These are phyloP conservation scores for Brienomyrus longianalis DNA, from an alignment of 2,113 vertebrate species.

Conservation along the genomic window DNA sequence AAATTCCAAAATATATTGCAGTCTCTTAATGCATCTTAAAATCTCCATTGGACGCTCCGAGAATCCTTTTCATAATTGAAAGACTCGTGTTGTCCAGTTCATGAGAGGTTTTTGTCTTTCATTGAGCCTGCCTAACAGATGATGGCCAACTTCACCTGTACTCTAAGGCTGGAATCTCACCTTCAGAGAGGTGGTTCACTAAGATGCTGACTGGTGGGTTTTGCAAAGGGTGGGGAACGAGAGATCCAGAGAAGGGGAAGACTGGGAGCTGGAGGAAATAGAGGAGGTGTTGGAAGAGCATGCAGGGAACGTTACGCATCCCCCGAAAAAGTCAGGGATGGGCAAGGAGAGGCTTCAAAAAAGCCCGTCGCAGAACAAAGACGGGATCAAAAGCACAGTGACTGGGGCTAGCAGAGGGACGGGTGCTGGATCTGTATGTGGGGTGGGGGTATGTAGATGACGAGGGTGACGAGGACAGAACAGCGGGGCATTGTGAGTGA, in stretches of 20 bases:
- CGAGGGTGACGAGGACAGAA: constrained; percentile 42
- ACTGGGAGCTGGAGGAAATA: not conserved
- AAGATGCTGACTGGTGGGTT: not conserved
- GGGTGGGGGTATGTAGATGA: constrained; percentile 27
- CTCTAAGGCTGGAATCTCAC: not conserved
- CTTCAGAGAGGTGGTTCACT: not conserved
- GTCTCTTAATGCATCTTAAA: not conserved
- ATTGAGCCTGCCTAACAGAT: not conserved
- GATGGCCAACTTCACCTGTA: not conserved
- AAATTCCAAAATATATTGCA: not conserved
- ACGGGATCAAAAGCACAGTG: not conserved
- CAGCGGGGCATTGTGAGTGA: constrained; percentile 61
- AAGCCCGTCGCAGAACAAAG: not conserved
- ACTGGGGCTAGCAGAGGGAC: not conserved
- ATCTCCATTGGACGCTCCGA: not conserved
- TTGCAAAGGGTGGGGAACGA: not conserved
- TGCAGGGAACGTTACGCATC: not conserved
- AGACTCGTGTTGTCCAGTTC: not conserved
- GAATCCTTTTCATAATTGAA: not conserved
- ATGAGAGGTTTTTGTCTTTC: not conserved
- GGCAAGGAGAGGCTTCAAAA: not conserved
- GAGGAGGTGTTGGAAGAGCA: not conserved
- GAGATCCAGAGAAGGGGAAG: not conserved
- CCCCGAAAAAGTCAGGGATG: not conserved
- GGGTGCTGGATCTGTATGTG: not conserved